Evolutionary conservation across 2,888 invertebrate genomes (phyloP).

Genomic region (Campoletis raptor): DNA sequence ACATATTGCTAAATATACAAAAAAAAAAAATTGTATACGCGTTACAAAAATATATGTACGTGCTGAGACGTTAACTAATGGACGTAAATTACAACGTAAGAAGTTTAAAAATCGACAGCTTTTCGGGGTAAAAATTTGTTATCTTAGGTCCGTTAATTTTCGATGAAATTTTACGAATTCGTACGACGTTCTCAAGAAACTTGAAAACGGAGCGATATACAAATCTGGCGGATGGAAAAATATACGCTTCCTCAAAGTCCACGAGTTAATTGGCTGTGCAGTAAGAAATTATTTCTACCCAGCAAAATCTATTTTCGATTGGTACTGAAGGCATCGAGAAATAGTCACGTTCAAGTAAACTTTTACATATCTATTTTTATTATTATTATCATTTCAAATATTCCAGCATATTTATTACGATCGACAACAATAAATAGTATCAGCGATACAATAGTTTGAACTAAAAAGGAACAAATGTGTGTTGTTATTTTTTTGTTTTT

Average conservation of each 20-base stretch:
- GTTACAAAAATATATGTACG: constrained; percentile 37
- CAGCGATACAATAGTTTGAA: neutral
- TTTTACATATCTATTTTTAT: neutral
- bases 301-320: constrained; percentile 27
- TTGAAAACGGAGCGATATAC: constrained; percentile 20
- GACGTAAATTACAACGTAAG: constrained; percentile 3
- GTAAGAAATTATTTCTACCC: neutral
- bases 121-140: constrained; percentile 48
- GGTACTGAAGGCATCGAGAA: neutral
- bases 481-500: neutral
- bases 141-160: constrained; percentile 47
- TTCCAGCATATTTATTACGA: neutral
- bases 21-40: constrained; percentile 5
- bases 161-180: constrained; percentile 37
- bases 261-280: neutral
- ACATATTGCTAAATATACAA: constrained; percentile 35
- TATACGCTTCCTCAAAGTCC: constrained; percentile 38
- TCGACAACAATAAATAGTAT: neutral
- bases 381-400: neutral
- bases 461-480: neutral
- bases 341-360: constrained; percentile 54
- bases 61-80: constrained; percentile 38
- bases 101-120: constrained; percentile 15
- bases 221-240: constrained; percentile 54
- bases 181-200: constrained; percentile 13